These are phyloP conservation scores for Falco concolor DNA, from an alignment of 2,797 vertebrate species.

Conservation along the genomic window DNA sequence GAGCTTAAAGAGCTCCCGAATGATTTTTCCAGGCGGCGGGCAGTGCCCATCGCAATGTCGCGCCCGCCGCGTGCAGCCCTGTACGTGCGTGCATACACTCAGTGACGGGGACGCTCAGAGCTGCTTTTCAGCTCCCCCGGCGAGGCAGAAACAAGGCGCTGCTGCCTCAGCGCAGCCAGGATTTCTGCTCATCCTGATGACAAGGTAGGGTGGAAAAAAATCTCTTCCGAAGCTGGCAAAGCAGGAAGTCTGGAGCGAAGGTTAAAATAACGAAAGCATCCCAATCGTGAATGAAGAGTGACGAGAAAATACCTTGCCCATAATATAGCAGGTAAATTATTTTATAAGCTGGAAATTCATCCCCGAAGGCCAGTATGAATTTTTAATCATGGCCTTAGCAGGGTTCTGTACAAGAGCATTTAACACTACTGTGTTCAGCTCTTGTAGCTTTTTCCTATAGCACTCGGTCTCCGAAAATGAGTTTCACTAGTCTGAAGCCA, in stretches of 20 bases:
- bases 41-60: neutral
- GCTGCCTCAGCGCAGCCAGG: constrained; percentile 31
- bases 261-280: constrained; percentile 45
- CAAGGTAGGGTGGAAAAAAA: constrained; percentile 24
- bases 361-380: neutral
- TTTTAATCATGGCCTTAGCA: constrained; percentile 1
- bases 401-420: neutral
- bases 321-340: constrained; percentile 50
- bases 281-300: constrained; percentile 34
- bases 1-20: neutral
- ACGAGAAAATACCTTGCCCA: constrained; percentile 42
- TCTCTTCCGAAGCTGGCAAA: constrained; percentile 73
- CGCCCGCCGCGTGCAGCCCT: neutral
- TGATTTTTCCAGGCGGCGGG: neutral
- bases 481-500: neutral
- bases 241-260: constrained; percentile 64
- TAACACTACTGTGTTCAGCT: neutral
- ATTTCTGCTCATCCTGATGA: neutral
- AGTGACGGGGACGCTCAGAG: neutral
- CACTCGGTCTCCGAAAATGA: neutral
- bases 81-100: rapidly evolving
- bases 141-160: neutral
- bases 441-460: neutral
- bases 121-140: constrained; percentile 11
- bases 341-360: constrained; percentile 23